Percentiles rank a stretch among this genome's conserved stretches.
phyloP scores from a whole-genome alignment of 2,888 invertebrate species.

The Gnatocerus cornutus region DNA sequence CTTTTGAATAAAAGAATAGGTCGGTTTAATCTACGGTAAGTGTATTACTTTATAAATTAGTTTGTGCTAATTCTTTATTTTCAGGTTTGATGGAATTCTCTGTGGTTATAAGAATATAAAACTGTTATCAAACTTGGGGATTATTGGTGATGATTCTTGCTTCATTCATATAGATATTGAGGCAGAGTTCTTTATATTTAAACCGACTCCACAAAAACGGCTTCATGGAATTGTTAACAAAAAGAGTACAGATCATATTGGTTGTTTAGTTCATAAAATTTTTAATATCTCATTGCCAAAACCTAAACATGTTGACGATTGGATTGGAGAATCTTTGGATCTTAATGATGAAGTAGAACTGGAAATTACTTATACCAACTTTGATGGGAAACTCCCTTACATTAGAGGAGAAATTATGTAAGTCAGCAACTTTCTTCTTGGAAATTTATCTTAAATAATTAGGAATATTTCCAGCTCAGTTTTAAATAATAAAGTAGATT shows the following conservation, averaged over 20 bases:
- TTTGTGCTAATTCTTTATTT: conserved; percentile 12
- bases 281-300: conserved; percentile 82
- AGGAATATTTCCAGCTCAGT: no score
- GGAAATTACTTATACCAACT: conserved; percentile 75
- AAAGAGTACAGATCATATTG: conserved; percentile 78
- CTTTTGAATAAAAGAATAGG: conserved; percentile 27
- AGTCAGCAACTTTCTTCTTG: no score
- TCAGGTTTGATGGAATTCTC: conserved; percentile 77
- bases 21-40: conserved; percentile 7
- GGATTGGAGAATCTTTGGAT: conserved; percentile 75
- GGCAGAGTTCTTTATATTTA: conserved; percentile 81
- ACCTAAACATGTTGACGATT: conserved; percentile 71
- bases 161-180: conserved; percentile 79
- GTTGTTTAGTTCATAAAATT: conserved; percentile 79
- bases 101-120: conserved; percentile 80
- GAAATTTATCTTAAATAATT: no score
- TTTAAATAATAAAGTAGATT: no score
- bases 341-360: conserved; percentile 78
- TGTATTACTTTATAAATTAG: no score
- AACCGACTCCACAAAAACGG: conserved; percentile 76
- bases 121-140: conserved; percentile 75
- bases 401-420: conserved; percentile 76
- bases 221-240: conserved; percentile 80
- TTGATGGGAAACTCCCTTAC: conserved; percentile 77
- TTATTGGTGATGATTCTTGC: conserved; percentile 76